Evolutionary conservation across 2,797 vertebrate species (phyloP).

Genomic region (Sternotherus odoratus): DNA sequence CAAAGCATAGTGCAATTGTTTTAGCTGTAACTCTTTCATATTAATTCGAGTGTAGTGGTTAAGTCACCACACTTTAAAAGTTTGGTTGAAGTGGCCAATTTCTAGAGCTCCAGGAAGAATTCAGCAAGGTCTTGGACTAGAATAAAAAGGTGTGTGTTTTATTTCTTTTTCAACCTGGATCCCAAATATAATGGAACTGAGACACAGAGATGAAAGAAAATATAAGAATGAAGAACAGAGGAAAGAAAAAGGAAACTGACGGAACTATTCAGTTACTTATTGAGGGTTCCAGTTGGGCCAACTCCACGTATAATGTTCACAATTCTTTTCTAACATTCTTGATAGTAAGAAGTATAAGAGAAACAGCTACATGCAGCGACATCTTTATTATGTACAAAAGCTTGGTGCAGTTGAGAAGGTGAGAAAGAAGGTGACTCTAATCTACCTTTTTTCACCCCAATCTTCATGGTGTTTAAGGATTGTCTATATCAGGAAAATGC

Average conservation of each 20-base stretch:
- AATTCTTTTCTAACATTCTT: too few species aligned
- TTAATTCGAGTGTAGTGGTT: accelerated
- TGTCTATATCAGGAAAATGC: background rate
- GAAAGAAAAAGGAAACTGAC: background rate
- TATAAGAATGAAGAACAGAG: background rate
- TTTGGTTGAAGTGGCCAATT: background rate
- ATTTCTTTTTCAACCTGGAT: background rate
- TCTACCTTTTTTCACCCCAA: too few species aligned
- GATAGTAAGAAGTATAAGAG: too few species aligned
- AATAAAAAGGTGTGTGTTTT: background rate
- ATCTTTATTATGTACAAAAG: too few species aligned
- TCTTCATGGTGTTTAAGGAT: too few species aligned
- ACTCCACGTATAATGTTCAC: too few species aligned
- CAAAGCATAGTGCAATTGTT: background rate
- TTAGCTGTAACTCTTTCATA: background rate
- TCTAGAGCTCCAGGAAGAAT: background rate
- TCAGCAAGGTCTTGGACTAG: background rate
- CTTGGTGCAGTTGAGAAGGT: too few species aligned
- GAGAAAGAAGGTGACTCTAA: too few species aligned
- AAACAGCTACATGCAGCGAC: too few species aligned
- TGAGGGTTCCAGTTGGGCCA: background rate
- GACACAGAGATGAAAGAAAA: background rate
- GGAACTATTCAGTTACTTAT: background rate
- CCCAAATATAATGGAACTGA: background rate
- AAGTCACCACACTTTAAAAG: background rate